Conservation (phyloP, 2,113 vertebrate species). For the Thunnus thynnus region DNA sequence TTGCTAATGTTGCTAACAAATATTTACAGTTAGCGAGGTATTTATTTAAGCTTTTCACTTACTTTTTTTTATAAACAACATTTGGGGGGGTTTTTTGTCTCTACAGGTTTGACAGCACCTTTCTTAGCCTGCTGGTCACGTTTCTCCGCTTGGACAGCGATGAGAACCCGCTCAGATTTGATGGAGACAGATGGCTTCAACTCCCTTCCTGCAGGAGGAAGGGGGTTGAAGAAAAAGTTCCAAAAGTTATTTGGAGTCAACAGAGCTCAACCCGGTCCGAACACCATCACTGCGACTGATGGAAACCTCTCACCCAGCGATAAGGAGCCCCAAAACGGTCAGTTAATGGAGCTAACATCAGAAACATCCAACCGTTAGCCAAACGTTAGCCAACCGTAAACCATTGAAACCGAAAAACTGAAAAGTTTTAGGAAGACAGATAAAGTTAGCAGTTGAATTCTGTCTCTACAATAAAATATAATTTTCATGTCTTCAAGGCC, state of each 20-base stretch:
- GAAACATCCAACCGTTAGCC: too few species aligned
- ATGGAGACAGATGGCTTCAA: not conserved
- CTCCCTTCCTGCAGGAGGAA: not conserved
- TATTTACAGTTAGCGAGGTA: not conserved
- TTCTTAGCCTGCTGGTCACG: not conserved
- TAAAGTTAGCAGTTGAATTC: too few species aligned
- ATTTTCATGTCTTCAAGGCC: too few species aligned
- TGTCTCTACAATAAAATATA: too few species aligned
- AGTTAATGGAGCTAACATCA: not conserved
- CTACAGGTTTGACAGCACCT: not conserved
- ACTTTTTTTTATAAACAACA: not conserved
- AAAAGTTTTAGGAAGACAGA: too few species aligned
- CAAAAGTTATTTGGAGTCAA: not conserved
- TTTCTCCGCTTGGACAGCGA: not conserved
- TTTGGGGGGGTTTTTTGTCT: not conserved
- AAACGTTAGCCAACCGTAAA: too few species aligned
- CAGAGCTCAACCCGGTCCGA: fast-evolving
- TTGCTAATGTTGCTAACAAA: too few species aligned
- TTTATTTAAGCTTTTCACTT: not conserved
- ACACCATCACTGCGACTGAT: fast-evolving
- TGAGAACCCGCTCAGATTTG: not conserved
- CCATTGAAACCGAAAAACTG: too few species aligned
- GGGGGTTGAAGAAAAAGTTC: slow-evolving; percentile 9
- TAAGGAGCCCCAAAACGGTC: not conserved
- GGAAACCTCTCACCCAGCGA: not conserved